A percentile compares a stretch with the other conserved stretches of the same genome.
Conservation (phyloP, 2,797 vertebrate genomes). For the Oreochromis mossambicus region DNA sequence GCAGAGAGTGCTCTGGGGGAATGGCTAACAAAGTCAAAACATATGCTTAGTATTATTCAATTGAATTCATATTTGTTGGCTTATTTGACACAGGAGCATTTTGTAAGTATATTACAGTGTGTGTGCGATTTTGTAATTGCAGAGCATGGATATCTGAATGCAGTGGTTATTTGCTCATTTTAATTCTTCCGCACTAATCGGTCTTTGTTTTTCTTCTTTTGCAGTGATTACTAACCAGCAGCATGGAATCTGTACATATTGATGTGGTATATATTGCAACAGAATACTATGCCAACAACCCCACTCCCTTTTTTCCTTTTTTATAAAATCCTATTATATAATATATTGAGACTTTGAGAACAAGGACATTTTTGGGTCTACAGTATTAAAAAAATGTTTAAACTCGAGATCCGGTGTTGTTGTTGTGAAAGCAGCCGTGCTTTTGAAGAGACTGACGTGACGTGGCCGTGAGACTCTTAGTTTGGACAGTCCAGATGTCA, state of each 20-base stretch:
- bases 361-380: conserved; percentile 49
- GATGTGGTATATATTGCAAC: conserved; percentile 86
- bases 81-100: conserved; percentile 64
- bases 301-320: conserved; percentile 22
- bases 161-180: neutral
- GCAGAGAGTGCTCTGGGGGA: neutral
- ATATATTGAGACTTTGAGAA: conserved; percentile 85
- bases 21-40: neutral
- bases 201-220: conserved; percentile 71
- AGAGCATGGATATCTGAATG: conserved; percentile 2
- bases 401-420: conserved; percentile 38
- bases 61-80: conserved; percentile 24
- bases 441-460: conserved; percentile 36
- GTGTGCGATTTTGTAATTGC: neutral
- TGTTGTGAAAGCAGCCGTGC: conserved; percentile 21
- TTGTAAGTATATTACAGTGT: conserved; percentile 59
- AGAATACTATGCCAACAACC: conserved; percentile 67
- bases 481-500: conserved; percentile 48
- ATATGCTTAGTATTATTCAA: neutral
- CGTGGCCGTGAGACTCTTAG: conserved; percentile 50
- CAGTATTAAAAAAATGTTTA: neutral
- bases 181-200: conserved; percentile 24
- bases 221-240: conserved; percentile 88
- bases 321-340: conserved; percentile 85
- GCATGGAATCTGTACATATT: conserved; percentile 87